Percentiles rank a stretch among this genome's conserved stretches.
Conservation (phyloP, 2,113 vertebrate genomes). For the Heterotilapia buettikoferi region DNA sequence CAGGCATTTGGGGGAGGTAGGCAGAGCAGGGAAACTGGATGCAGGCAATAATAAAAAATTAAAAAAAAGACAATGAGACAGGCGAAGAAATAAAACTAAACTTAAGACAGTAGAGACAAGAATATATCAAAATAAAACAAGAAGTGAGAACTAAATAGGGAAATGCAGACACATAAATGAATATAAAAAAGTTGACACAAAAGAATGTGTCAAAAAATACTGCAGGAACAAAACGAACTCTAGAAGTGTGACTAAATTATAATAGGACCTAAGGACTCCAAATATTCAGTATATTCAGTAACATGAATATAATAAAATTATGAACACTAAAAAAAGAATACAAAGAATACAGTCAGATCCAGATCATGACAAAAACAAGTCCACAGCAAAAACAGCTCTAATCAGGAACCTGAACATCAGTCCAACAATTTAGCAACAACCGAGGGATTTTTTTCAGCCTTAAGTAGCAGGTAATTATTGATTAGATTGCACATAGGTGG, state of each 20-base stretch:
- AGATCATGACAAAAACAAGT: not conserved
- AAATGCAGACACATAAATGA: not conserved
- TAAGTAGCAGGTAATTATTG: not conserved
- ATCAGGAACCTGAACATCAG: not conserved
- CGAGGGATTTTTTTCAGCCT: not conserved
- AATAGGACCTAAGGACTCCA: not conserved
- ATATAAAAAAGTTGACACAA: not conserved
- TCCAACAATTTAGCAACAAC: not conserved
- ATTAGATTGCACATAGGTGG: not conserved
- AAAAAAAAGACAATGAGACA: not conserved
- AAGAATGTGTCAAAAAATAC: not conserved
- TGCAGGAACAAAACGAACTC: not conserved
- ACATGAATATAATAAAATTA: not conserved
- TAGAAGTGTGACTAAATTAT: not conserved
- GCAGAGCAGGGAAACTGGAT: not conserved
- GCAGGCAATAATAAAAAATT: not conserved
- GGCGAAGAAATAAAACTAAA: not conserved
- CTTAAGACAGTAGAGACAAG: not conserved
- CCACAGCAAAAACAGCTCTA: not conserved
- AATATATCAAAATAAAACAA: not conserved
- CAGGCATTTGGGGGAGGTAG: not conserved
- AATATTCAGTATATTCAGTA: not conserved
- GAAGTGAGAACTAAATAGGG: not conserved
- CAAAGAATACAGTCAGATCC: not conserved
- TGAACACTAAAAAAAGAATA: not conserved